Evolutionary conservation across 2,888 invertebrate species (phyloP).

Genomic region (Copidosoma aretas): DNA sequence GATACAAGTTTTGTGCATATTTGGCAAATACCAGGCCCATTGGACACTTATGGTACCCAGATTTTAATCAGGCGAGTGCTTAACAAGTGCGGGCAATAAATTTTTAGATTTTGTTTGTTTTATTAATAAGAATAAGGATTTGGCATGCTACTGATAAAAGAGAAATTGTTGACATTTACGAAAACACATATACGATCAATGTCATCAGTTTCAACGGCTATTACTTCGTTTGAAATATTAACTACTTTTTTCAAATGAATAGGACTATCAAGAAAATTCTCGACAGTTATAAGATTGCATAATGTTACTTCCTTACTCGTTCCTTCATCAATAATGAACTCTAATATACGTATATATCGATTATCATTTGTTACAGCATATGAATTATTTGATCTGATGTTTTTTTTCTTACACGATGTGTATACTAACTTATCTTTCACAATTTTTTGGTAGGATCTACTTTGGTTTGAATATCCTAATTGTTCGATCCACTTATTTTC

Average conservation of each 20-base stretch:
- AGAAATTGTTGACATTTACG: too few relatives aligned
- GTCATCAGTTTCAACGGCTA: background rate
- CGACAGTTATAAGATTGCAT: background rate
- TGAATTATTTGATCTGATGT: constrained; percentile 11
- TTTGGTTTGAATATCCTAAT: background rate
- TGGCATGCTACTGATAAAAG: too few relatives aligned
- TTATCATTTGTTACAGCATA: background rate
- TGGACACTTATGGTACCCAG: too few relatives aligned
- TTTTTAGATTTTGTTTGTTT: too few relatives aligned
- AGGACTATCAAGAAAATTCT: background rate
- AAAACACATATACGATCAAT: background rate
- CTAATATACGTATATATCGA: background rate
- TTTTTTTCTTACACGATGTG: background rate
- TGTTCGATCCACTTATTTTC: background rate
- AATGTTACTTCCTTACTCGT: background rate
- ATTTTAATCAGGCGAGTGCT: too few relatives aligned
- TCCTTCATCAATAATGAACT: constrained; percentile 1
- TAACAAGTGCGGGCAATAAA: too few relatives aligned
- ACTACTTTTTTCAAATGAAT: background rate
- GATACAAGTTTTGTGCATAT: too few relatives aligned
- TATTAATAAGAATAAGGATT: too few relatives aligned
- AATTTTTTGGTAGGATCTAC: constrained; percentile 7
- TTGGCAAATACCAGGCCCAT: too few relatives aligned
- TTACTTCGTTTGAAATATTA: background rate
- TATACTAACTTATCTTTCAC: constrained; percentile 2